Evolutionary conservation across 1,140 invertebrate genomes (phyloP).

Genomic region (Pectinophora gossypiella): DNA sequence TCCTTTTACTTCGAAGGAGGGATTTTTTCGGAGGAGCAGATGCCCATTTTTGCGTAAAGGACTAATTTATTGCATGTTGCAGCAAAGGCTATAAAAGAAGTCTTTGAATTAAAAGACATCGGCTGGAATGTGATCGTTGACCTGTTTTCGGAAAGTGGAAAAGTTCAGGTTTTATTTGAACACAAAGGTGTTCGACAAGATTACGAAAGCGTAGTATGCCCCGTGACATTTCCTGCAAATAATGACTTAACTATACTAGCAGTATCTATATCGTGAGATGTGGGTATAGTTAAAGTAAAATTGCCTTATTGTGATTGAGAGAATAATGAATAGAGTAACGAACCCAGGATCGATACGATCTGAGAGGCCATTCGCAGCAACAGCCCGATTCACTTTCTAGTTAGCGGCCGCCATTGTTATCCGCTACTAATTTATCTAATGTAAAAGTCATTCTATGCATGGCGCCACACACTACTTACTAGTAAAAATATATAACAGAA

Average conservation of each 20-base stretch:
- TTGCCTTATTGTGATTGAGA: conserved; percentile 36
- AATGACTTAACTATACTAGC: background rate
- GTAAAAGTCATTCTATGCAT: conserved; percentile 32
- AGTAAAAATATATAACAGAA: no score
- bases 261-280: conserved; percentile 3
- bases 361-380: conserved; percentile 46
- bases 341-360: conserved; percentile 47
- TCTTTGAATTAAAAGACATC: conserved; percentile 45
- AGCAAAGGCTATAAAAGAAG: conserved; percentile 48
- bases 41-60: conserved; percentile 62
- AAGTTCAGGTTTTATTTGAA: conserved; percentile 13
- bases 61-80: conserved; percentile 62
- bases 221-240: conserved; percentile 2
- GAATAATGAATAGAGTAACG: conserved; percentile 46
- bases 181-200: background rate
- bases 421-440: conserved; percentile 40
- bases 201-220: background rate
- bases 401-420: conserved; percentile 49
- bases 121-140: conserved; percentile 37
- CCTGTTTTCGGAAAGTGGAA: conserved; percentile 25
- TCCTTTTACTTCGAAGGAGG: conserved; percentile 64
- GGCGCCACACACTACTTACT: no score
- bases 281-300: conserved; percentile 13
- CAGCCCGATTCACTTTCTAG: conserved; percentile 57
- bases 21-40: conserved; percentile 58